phyloP scores from a whole-genome alignment of 2,888 invertebrate genomes.

The Sarcophaga subvicina region DNA sequence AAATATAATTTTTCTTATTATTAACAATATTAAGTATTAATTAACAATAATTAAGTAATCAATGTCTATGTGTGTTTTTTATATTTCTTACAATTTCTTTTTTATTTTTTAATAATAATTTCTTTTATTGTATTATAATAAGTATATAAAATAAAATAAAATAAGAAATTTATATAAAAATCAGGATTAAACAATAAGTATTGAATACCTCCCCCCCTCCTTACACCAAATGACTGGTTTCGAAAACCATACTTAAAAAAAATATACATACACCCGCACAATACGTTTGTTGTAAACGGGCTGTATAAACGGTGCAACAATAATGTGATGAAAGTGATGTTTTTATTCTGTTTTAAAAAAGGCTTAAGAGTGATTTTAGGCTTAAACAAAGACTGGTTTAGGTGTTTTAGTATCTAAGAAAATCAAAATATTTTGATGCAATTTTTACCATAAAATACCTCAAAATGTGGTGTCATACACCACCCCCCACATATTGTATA shows the following conservation, averaged over 20 bases:
- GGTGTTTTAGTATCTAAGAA: conserved; percentile 61
- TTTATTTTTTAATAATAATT: not conserved
- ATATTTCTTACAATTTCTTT: not conserved
- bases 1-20: conserved; percentile 29
- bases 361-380: conserved; percentile 60
- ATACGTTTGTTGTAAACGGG: not conserved
- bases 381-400: conserved; percentile 65
- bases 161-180: conserved; percentile 23
- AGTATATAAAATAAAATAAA: not conserved
- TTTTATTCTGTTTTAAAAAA: not conserved
- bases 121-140: conserved; percentile 1
- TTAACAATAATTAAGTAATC: conserved; percentile 4
- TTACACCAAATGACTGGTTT: conserved; percentile 48
- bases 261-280: not conserved
- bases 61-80: conserved; percentile 23
- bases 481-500: conserved; percentile 37
- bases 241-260: conserved; percentile 23
- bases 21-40: not conserved
- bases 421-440: conserved; percentile 23
- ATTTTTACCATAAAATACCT: conserved; percentile 37
- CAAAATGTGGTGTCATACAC: conserved; percentile 18
- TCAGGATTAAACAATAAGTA: conserved; percentile 46
- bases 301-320: conserved; percentile 37
- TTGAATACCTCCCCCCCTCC: conserved; percentile 19
- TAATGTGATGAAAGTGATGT: conserved; percentile 67